Conservation (phyloP, 2,113 vertebrate species). For the Camelus bactrianus region DNA sequence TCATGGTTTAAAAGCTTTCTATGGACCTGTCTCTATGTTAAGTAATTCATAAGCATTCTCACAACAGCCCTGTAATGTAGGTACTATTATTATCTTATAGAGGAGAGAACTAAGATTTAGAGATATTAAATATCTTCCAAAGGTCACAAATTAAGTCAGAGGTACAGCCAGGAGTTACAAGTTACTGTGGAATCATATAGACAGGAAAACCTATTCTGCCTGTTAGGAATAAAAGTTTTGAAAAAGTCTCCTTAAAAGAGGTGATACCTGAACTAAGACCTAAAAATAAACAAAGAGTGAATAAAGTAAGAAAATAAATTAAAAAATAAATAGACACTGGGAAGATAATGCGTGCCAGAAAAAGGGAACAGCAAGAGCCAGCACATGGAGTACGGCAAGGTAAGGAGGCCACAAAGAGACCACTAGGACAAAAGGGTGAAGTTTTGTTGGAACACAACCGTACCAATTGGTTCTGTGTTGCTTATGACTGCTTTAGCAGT, state of each 20-base stretch:
- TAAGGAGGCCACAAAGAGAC: neutral
- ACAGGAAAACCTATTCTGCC: neutral
- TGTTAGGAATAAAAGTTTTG: neutral
- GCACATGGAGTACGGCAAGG: neutral
- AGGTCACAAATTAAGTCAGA: conserved; percentile 18
- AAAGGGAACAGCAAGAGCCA: neutral
- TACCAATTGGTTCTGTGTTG: neutral
- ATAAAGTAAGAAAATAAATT: neutral
- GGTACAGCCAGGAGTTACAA: neutral
- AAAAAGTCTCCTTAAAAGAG: conserved; percentile 11
- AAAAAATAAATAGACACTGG: neutral
- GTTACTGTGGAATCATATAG: neutral
- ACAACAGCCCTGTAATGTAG: neutral
- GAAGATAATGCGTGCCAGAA: neutral
- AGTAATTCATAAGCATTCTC: neutral
- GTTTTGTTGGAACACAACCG: neutral
- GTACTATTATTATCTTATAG: neutral
- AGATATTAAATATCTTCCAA: neutral
- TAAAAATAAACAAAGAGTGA: neutral
- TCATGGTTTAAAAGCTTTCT: conserved; percentile 37
- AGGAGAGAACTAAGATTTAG: neutral
- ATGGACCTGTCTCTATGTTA: neutral
- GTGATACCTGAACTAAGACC: neutral
- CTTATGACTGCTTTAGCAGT: neutral
- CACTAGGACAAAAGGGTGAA: neutral